Percentiles rank a stretch among this genome's conserved stretches.
Conservation (phyloP, 2,113 vertebrate species). For the Oryzias woworae region DNA sequence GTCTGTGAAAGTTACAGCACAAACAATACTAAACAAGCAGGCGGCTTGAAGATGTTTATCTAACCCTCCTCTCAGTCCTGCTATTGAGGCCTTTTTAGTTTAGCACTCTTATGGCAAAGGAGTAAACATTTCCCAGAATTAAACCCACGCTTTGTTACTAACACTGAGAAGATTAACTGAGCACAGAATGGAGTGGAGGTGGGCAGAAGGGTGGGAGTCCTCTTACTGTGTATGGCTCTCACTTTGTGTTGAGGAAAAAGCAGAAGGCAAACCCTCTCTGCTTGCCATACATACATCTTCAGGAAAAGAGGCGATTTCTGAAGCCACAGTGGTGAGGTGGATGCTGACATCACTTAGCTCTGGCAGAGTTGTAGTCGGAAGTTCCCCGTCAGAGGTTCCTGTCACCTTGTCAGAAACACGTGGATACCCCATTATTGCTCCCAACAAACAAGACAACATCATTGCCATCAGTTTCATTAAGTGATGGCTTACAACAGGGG, state of each 20-base stretch:
- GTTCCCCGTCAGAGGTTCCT: too few relatives aligned
- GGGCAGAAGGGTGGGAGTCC: slow-evolving; percentile 8
- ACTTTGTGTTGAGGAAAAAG: slow-evolving; percentile 17
- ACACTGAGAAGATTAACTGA: slow-evolving; percentile 31
- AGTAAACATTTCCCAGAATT: slow-evolving; percentile 59
- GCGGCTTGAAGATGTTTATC: slow-evolving; percentile 29
- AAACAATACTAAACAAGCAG: slow-evolving; percentile 22
- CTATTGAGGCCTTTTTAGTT: slow-evolving; percentile 43
- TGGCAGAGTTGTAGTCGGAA: background rate
- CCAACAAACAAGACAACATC: too few relatives aligned
- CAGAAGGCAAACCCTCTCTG: slow-evolving; percentile 16
- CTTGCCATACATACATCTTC: slow-evolving; percentile 5
- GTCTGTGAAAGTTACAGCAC: slow-evolving; percentile 8
- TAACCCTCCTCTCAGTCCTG: slow-evolving; percentile 19
- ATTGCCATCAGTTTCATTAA: too few relatives aligned
- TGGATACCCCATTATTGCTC: too few relatives aligned
- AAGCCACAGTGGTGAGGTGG: slow-evolving; percentile 21
- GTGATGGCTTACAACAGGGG: too few relatives aligned
- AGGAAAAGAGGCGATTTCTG: background rate
- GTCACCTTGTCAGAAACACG: too few relatives aligned
- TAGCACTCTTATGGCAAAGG: slow-evolving; percentile 50
- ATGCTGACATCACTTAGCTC: slow-evolving; percentile 26
- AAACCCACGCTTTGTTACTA: slow-evolving; percentile 45
- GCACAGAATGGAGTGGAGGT: slow-evolving; percentile 30
- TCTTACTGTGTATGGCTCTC: slow-evolving; percentile 50